phyloP scores from a whole-genome alignment of 2,888 invertebrate genomes.

The Theristus sp. region DNA sequence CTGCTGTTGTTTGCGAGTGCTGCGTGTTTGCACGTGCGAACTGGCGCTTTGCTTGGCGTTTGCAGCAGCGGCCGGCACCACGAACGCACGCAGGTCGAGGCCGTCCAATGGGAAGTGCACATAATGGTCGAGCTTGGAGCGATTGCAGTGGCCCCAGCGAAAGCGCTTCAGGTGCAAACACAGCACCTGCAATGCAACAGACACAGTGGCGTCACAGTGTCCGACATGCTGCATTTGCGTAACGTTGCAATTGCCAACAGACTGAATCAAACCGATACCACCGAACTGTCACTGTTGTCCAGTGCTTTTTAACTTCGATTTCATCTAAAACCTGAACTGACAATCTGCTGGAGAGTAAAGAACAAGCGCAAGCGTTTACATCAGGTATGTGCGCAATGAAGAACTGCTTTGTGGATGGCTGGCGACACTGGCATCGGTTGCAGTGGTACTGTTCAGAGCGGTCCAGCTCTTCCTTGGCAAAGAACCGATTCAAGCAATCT shows the following conservation, averaged over 20 bases:
- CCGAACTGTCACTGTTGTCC: too few relatives aligned
- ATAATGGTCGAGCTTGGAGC: conserved; percentile 57
- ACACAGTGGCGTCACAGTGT: conserved; percentile 30
- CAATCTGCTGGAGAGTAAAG: too few relatives aligned
- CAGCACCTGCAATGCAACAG: conserved; percentile 39
- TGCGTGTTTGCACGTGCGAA: not conserved
- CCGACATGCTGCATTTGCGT: too few relatives aligned
- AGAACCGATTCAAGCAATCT: conserved; percentile 54
- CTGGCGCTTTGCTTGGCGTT: not conserved
- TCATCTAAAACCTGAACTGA: too few relatives aligned
- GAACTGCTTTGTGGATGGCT: conserved; percentile 64
- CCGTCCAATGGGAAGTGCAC: conserved; percentile 55
- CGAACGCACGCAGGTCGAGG: conserved; percentile 57
- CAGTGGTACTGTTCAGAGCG: conserved; percentile 65
- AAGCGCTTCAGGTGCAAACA: conserved; percentile 65
- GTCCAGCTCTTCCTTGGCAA: conserved; percentile 57
- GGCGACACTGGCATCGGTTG: conserved; percentile 57
- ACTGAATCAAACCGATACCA: too few relatives aligned
- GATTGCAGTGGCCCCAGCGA: conserved; percentile 57
- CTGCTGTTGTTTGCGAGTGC: not conserved
- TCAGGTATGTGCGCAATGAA: conserved; percentile 61
- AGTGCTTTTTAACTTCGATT: too few relatives aligned
- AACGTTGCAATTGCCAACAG: too few relatives aligned
- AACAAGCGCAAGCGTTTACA: too few relatives aligned
- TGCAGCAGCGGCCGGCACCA: conserved; percentile 42